Conservation (phyloP, 2,888 invertebrate species). For the Ennomos fuscantarius region DNA sequence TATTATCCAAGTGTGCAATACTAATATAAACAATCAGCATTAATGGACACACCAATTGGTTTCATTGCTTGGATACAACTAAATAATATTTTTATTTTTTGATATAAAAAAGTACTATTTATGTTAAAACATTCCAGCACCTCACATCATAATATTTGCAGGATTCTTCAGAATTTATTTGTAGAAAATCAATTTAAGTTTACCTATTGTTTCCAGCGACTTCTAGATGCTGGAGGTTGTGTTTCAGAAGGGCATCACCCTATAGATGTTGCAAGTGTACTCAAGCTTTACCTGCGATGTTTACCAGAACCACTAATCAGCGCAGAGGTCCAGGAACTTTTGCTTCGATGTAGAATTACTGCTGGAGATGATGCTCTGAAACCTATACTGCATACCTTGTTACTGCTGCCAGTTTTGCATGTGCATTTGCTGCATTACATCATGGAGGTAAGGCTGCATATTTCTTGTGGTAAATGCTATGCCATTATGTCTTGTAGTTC, state of each 20-base stretch:
- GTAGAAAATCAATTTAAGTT: too few species aligned
- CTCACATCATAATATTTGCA: too few species aligned
- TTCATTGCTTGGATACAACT: too few species aligned
- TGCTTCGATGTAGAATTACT: conserved; percentile 88
- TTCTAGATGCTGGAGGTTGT: conserved; percentile 89
- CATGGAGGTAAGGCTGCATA: conserved; percentile 86
- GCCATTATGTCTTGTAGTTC: too few species aligned
- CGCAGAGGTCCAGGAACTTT: conserved; percentile 91
- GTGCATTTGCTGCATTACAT: conserved; percentile 92
- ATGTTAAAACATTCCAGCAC: too few species aligned
- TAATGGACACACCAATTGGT: too few species aligned
- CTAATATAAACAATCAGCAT: too few species aligned
- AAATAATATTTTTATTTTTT: too few species aligned
- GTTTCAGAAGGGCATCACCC: conserved; percentile 90
- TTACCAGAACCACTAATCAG: conserved; percentile 93
- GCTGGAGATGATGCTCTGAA: conserved; percentile 85
- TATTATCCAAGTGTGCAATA: too few species aligned
- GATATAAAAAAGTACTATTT: too few species aligned
- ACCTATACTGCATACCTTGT: conserved; percentile 88
- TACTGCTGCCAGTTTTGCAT: conserved; percentile 91
- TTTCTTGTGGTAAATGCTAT: neutral
- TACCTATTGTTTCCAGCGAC: conserved; percentile 71
- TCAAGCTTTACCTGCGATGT: conserved; percentile 94
- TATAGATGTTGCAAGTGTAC: conserved; percentile 93
- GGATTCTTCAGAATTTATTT: too few species aligned